Evolutionary conservation across 2,113 vertebrate genomes (phyloP), one percentile per base, ranked within the genome.

Genomic region (Coryphaenoides rupestris): DNA sequence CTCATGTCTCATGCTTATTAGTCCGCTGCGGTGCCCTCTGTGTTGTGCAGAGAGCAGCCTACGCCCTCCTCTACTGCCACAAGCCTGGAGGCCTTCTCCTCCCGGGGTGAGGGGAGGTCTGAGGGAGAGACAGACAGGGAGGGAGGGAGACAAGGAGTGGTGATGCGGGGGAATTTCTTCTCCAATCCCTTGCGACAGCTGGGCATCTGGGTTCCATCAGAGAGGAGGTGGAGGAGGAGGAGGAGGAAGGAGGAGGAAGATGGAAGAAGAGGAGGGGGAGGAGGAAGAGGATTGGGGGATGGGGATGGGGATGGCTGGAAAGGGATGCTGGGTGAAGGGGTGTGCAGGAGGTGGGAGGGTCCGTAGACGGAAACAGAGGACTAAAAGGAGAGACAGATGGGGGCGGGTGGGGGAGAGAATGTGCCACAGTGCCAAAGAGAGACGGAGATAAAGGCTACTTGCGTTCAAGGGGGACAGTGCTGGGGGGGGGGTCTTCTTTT

Each of bases 201-300:
- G 70, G 73, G 78, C 80, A 83, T 85, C 78, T 86, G 84, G 73
- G 71, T 79, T 78, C 70, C 67, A 84, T 87, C 80, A 80, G 58
- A 64, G 47, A 68, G 58, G 54, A 61, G 57, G 28, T 14, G 26
- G n/a, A 10, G 19, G 16, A 55, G 66, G 68, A 53, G 67, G 67
- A 55, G 60, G 64, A 67, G 47, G 15, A 15, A n/a, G 16, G 46
- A 26, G 61, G 49, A 60, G 60, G 55, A 46, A n/a, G n/a, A n/a
- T n/a, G 40, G 21, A 33, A 9, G 28, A 33, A 9, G 28, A 33
- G 28, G 28, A 33, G 4, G 57, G 13, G 28, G 26, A 19, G 46
- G 58, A 9, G 56, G 63, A 23, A 47, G 57, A n/a, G n/a, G n/a
- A n/a, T n/a, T n/a, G n/a, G n/a, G n/a, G n/a, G n/a, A n/a, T n/a